These are phyloP conservation scores for Tiaroga cobitis DNA, from an alignment of 2,797 vertebrate species.

Conservation along the genomic window DNA sequence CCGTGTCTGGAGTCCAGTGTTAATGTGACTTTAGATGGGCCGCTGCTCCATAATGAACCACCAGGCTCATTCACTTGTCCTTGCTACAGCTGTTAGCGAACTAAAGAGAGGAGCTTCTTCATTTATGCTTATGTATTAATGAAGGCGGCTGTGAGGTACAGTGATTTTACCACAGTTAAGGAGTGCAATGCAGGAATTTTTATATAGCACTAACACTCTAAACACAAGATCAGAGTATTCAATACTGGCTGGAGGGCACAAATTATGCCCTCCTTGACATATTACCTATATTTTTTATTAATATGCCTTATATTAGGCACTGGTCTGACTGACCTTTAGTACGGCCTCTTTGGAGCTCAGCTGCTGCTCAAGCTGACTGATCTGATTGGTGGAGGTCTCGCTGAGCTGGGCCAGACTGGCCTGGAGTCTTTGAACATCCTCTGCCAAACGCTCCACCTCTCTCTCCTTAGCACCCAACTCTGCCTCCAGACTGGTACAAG, in stretches of 20 bases:
- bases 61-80: constrained; percentile 13
- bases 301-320: background rate
- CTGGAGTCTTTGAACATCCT: constrained; percentile 88
- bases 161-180: background rate
- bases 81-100: background rate
- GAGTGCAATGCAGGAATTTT: background rate
- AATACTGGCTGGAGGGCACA: background rate
- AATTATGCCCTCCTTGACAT: background rate
- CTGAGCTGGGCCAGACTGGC: constrained; percentile 86
- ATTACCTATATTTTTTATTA: background rate
- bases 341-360: constrained; percentile 85
- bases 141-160: background rate
- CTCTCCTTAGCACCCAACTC: constrained; percentile 86
- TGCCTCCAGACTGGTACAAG: constrained; percentile 84
- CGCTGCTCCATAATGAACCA: constrained; percentile 16
- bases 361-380: constrained; percentile 88
- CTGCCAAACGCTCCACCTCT: constrained; percentile 85
- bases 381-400: constrained; percentile 85
- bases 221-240: background rate
- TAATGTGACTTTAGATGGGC: constrained; percentile 22
- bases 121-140: background rate
- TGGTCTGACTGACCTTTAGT: constrained; percentile 79
- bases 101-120: background rate
- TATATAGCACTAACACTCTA: background rate
- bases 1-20: constrained; percentile 19